These are phyloP conservation scores for Trichogramma evanescens DNA, from an alignment of 2,888 invertebrate species.

Conservation along the genomic window DNA sequence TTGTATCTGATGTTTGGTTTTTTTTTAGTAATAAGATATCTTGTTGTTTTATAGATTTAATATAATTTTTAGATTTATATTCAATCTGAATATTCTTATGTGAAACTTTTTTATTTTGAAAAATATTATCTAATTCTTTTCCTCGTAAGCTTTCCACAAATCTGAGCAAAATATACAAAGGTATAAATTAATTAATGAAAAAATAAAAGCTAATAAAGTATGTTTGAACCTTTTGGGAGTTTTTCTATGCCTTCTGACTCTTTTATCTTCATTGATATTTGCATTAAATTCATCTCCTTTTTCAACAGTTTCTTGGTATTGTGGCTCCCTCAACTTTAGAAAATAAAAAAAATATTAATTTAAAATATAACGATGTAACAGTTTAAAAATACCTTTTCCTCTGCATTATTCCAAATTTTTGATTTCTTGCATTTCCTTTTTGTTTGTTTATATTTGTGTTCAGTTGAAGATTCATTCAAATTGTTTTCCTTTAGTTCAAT, in stretches of 20 bases:
- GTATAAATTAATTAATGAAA: not conserved
- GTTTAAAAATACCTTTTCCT: slow-evolving; percentile 31
- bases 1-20: slow-evolving; percentile 49
- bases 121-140: slow-evolving; percentile 67
- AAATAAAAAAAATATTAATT: slow-evolving; percentile 1
- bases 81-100: slow-evolving; percentile 52
- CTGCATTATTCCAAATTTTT: slow-evolving; percentile 17
- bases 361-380: slow-evolving; percentile 30
- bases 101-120: slow-evolving; percentile 64
- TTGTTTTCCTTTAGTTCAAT: slow-evolving; percentile 17
- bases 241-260: slow-evolving; percentile 57
- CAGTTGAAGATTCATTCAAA: not conserved
- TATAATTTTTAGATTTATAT: slow-evolving; percentile 31
- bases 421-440: not conserved
- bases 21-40: not conserved
- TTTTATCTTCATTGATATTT: slow-evolving; percentile 51
- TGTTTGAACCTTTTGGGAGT: slow-evolving; percentile 53
- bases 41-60: slow-evolving; percentile 23
- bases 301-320: slow-evolving; percentile 28
- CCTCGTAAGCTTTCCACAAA: slow-evolving; percentile 54
- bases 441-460: not conserved
- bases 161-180: slow-evolving; percentile 26
- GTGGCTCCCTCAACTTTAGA: slow-evolving; percentile 1
- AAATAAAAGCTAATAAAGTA: not conserved
- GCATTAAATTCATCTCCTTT: slow-evolving; percentile 43